Percentiles rank a stretch among this genome's conserved stretches.
Evolutionary conservation across 2,797 vertebrate species (phyloP).

Genomic region (Urophycis tenuis): DNA sequence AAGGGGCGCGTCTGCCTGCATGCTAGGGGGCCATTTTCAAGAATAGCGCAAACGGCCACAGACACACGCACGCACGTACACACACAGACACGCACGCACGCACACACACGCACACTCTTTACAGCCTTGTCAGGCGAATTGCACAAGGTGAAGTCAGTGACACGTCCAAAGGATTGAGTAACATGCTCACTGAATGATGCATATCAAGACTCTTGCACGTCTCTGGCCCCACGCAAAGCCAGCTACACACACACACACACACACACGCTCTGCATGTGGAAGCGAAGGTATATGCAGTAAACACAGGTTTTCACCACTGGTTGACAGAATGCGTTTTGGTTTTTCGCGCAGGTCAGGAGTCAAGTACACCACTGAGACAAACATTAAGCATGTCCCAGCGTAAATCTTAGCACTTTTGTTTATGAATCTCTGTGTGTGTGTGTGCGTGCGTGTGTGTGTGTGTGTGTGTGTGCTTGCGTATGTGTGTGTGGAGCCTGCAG

Average conservation of each 20-base stretch:
- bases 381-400: background rate
- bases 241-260: background rate
- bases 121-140: slow-evolving; percentile 16
- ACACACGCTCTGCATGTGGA: background rate
- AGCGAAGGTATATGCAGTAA: background rate
- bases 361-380: background rate
- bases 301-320: background rate
- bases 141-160: slow-evolving; percentile 4
- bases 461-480: background rate
- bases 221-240: background rate
- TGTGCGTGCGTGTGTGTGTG: background rate
- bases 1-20: background rate
- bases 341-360: background rate
- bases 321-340: background rate
- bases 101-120: slow-evolving; percentile 4
- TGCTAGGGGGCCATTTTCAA: background rate
- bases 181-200: slow-evolving; percentile 5
- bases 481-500: background rate
- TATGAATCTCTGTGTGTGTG: background rate
- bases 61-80: background rate
- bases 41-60: background rate
- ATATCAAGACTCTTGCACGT: background rate
- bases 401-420: background rate
- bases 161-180: slow-evolving; percentile 12
- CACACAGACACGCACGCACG: background rate